Base-by-base conservation (phyloP, 2,113 vertebrate genomes). In the Thermophis baileyi region DNA sequence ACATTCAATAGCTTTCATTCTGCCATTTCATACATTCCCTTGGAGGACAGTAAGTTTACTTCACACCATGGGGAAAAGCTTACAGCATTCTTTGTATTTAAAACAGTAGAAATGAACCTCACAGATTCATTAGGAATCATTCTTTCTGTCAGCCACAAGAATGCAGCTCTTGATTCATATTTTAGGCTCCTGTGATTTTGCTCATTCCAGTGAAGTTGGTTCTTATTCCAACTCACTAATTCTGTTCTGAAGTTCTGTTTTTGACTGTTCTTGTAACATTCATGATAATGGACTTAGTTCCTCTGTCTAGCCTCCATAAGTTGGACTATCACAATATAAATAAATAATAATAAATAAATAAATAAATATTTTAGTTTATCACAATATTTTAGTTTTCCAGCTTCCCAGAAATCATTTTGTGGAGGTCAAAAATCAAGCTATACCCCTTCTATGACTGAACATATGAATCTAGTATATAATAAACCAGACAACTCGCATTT, bases 1-100 rank as follows among this genome's bases (percentile, higher is more conserved):
- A 35, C 47, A 49, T 60, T 87, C 47, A 87, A 87, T 60, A 87
- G 40, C 85, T 91, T 91, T 57, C 51, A 86, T 27, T 55, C 81
- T 87, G 51, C 40, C 81, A 57, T 87, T 91, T 86, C 90, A 87
- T 74, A 74, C 51, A 91, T 85, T 86, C 90, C 46, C 90, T 87
- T 91, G 27, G 53, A 54, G 16, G 40, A 87, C n/a, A 91, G 81
- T 57, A 35, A 57, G 27, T 87, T 60, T 91, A 86, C 25, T 91
- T 40, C 69, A 30, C 47, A 88, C 44, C 14, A 47, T 92, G 55
- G 24, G 22, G 51, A 18, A 92, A 85, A 22, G 20, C 89, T 35
- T 92, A 30, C 55, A 51, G 25, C 35, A 85, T 85, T 27, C 40
- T 92, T 55, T 92, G 54, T 8, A 47, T 85, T 92, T 53, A 89